phyloP scores from a whole-genome alignment of 2,888 invertebrate genomes.

The Rhagonycha lutea region DNA sequence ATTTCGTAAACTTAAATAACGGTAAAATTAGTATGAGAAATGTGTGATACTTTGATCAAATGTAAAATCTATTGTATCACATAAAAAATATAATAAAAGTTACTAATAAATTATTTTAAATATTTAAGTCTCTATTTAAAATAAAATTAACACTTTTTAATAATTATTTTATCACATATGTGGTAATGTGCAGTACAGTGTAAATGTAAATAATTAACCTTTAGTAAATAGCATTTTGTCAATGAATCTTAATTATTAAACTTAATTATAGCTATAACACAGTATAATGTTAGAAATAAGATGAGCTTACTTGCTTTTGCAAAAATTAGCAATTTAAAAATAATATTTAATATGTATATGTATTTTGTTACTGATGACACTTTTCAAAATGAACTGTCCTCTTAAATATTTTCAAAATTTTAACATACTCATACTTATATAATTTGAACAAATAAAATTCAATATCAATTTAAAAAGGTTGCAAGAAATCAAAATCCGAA shows the following conservation, averaged over 20 bases:
- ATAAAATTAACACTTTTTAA: not conserved
- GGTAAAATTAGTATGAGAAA: not conserved
- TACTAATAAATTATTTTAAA: not conserved
- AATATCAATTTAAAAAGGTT: not conserved
- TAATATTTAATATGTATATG: not conserved
- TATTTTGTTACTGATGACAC: not conserved
- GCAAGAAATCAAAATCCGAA: slow-evolving; percentile 37
- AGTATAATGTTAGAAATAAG: not conserved
- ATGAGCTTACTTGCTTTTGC: not conserved
- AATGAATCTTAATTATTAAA: not conserved
- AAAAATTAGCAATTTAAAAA: not conserved
- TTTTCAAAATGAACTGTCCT: not conserved
- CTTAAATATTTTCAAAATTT: not conserved
- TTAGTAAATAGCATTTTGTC: not conserved
- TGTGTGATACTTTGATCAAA: not conserved
- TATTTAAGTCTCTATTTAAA: not conserved
- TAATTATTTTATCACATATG: not conserved
- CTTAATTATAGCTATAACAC: not conserved
- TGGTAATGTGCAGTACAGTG: not conserved
- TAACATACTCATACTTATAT: not conserved
- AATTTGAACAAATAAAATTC: not conserved
- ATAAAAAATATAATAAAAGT: not conserved
- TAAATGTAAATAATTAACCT: not conserved
- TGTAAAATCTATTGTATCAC: not conserved
- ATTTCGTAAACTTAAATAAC: not conserved